Percentiles rank a stretch among this genome's conserved stretches.
These are phyloP conservation scores for Craseonycteris thonglongyai DNA, from an alignment of 2,113 vertebrate genomes.

Conservation along the genomic window DNA sequence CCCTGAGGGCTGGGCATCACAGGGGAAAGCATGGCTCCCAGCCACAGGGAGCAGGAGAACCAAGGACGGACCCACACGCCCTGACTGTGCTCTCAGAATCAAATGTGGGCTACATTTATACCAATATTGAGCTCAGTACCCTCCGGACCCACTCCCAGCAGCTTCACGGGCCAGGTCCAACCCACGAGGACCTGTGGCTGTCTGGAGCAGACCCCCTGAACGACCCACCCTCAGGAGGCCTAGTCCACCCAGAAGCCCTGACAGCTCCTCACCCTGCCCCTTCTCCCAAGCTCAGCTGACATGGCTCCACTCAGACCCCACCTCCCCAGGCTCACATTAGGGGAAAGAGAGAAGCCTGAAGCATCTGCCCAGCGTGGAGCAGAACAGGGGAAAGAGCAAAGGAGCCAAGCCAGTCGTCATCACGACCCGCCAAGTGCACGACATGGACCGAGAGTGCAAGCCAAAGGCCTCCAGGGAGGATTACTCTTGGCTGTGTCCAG, in stretches of 20 bases:
- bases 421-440: not conserved
- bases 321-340: not conserved
- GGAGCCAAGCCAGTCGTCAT: rapidly evolving
- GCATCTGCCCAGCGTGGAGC: not conserved
- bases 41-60: not conserved
- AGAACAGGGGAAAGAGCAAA: not conserved
- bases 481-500: not conserved
- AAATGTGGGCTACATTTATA: not conserved
- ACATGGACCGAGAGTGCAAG: rapidly evolving
- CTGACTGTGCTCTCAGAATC: not conserved
- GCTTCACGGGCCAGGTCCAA: not conserved
- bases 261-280: not conserved
- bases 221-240: not conserved
- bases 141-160: not conserved
- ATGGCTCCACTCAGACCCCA: not conserved
- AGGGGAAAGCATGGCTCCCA: not conserved
- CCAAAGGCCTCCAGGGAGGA: not conserved
- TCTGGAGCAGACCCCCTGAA: not conserved
- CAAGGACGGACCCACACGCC: rapidly evolving
- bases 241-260: not conserved
- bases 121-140: not conserved
- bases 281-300: not conserved
- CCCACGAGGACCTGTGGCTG: not conserved
- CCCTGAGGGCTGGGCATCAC: not conserved
- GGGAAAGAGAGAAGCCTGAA: not conserved